Base-by-base conservation (phyloP, 2,888 invertebrate genomes). In the Epistrophella euchroma region DNA sequence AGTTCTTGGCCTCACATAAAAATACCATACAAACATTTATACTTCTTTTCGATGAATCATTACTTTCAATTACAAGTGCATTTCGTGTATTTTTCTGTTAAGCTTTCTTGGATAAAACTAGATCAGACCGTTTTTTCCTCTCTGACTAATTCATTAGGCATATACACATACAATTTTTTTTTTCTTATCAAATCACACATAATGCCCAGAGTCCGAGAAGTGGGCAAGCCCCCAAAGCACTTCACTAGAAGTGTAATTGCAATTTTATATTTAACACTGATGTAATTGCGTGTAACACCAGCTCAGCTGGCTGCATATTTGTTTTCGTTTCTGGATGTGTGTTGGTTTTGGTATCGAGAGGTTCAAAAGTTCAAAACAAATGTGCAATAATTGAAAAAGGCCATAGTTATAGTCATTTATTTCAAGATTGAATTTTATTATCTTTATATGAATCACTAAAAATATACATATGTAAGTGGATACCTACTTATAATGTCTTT, bases 201-300 rank as follows among this genome's bases (percentile, higher is more conserved):
- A 56, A 60, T 60, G 50, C 13, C 11, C 11, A 15, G 32, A 66
- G 43, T 19, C 32, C 32, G 45, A 45, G 9, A 66, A 47, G 43
- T 56, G 35, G 37, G 37, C 45, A 35, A 52, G 56, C 58, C 43
- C 40, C 40, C 28, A n/a, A 4, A 52, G 52, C 71, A 77, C 40
- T 60, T 71, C 60, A 71, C 62, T 62, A 32, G 35, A 70, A 77
- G 28, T 77, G n/a, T 52, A 45, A 71, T 55, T 62, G 71, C 62
- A 43, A 58, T 77, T 77, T 62, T 71, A 28, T 56, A 56, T 55
- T 47, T 17, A 47, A 25, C 17, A 45, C 45, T 47, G 37, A 72
- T 64, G 45, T 72, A 64, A 64, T 47, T 76, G 58, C 68, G 56
- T 55, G n/a, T 56, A n/a, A 11, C 4, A 4, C 9, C 17, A 13